phyloP scores from a whole-genome alignment of 2,888 invertebrate species.

The Synanthedon vespiformis region DNA sequence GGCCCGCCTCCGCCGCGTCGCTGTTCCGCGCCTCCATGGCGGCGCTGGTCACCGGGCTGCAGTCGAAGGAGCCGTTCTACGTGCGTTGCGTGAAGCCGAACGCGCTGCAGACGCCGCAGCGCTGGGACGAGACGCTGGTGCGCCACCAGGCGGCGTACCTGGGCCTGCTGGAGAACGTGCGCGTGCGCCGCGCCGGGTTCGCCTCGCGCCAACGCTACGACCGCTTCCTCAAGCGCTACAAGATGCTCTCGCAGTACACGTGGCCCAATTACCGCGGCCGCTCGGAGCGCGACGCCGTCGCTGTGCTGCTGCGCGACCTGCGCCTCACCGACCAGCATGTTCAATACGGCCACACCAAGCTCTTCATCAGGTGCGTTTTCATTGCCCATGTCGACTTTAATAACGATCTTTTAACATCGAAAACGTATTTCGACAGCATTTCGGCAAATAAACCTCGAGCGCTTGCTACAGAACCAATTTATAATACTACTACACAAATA shows the following conservation, averaged over 20 bases:
- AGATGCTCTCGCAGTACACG: constrained; percentile 94
- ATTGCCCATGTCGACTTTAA: too few species aligned
- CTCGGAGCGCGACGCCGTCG: constrained; percentile 83
- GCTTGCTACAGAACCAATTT: too few species aligned
- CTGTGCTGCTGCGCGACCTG: constrained; percentile 85
- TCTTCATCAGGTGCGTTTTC: constrained; percentile 82
- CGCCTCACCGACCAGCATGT: constrained; percentile 78
- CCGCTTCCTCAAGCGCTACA: constrained; percentile 93
- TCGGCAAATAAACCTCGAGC: too few species aligned
- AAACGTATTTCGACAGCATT: too few species aligned
- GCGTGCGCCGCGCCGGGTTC: constrained; percentile 96
- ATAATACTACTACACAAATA: too few species aligned
- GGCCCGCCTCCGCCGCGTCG: constrained; percentile 94
- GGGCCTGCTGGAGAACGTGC: constrained; percentile 94
- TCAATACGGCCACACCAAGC: constrained; percentile 94
- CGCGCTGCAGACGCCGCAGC: constrained; percentile 87
- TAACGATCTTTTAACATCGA: too few species aligned
- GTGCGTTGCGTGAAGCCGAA: constrained; percentile 98
- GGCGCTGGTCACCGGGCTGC: constrained; percentile 86
- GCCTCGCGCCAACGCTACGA: constrained; percentile 96
- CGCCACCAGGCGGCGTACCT: constrained; percentile 85
- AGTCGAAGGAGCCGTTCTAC: constrained; percentile 95
- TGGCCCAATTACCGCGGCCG: constrained; percentile 95
- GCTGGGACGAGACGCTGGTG: constrained; percentile 86
- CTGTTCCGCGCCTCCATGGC: constrained; percentile 96